Evolutionary conservation across 1,140 invertebrate genomes (phyloP).

Genomic region (Drosophila saltans): DNA sequence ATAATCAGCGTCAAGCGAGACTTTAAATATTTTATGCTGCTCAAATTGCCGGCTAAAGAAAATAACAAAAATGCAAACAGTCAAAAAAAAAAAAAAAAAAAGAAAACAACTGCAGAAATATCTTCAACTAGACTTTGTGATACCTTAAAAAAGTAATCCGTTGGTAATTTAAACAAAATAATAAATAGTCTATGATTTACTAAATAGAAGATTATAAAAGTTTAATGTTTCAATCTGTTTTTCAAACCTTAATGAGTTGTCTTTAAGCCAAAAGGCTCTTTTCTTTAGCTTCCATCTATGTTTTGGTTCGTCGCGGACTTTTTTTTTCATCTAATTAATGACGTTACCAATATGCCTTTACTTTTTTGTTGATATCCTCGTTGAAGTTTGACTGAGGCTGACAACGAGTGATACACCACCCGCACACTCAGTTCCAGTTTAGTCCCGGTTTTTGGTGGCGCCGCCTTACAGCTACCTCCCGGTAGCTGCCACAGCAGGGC

Average conservation of each 20-base stretch:
- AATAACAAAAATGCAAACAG: conserved; percentile 22
- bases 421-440: background rate
- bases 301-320: too few species aligned
- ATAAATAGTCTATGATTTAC: too few species aligned
- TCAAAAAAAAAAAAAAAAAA: conserved; percentile 26
- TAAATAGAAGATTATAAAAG: too few species aligned
- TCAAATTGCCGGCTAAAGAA: conserved; percentile 71
- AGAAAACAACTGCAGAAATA: background rate
- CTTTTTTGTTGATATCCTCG: background rate
- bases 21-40: conserved; percentile 77
- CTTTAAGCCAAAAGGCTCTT: too few species aligned
- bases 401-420: conserved; percentile 4
- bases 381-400: conserved; percentile 8
- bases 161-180: too few species aligned
- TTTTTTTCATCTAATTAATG: too few species aligned
- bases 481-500: conserved; percentile 24
- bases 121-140: background rate
- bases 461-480: background rate
- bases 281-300: too few species aligned
- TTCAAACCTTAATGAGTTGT: too few species aligned
- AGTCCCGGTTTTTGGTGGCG: too few species aligned
- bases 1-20: conserved; percentile 78
- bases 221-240: too few species aligned
- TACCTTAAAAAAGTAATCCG: background rate
- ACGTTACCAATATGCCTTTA: background rate